Evolutionary conservation across 2,113 vertebrate genomes (phyloP).

Genomic region (Lutjanus erythropterus): DNA sequence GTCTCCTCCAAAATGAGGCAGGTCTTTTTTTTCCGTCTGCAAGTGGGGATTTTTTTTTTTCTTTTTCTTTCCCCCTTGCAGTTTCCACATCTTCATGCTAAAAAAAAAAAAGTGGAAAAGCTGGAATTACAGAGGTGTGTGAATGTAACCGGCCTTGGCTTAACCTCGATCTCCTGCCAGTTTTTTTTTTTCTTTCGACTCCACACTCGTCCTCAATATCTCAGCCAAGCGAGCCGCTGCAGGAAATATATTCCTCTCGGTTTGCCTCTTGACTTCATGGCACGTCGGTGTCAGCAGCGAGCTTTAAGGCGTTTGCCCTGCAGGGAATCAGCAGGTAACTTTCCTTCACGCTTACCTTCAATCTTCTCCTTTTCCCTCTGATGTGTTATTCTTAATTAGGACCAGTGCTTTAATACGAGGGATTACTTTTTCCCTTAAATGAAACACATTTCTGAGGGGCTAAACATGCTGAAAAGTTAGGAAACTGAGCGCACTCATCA

Average conservation of each 20-base stretch:
- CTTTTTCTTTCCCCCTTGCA: not conserved
- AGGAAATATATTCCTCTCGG: slow-evolving; percentile 47
- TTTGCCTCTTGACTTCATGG: slow-evolving; percentile 27
- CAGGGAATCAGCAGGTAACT: slow-evolving; percentile 35
- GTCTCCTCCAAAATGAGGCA: slow-evolving; percentile 6
- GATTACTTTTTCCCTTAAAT: no score
- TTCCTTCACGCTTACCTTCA: not conserved
- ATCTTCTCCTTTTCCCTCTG: not conserved
- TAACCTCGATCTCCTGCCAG: slow-evolving; percentile 33
- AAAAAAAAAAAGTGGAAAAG: slow-evolving; percentile 19
- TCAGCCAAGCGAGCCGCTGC: not conserved
- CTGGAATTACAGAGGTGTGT: slow-evolving; percentile 27
- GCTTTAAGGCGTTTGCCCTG: slow-evolving; percentile 30
- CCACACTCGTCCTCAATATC: slow-evolving; percentile 24
- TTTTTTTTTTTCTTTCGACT: slow-evolving; percentile 27
- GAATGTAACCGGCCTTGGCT: slow-evolving; percentile 29
- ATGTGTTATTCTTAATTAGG: slow-evolving; percentile 1
- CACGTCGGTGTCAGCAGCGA: slow-evolving; percentile 33
- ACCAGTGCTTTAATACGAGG: no score
- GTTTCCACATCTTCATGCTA: slow-evolving; percentile 37
- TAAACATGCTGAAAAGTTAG: no score
- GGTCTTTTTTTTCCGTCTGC: slow-evolving; percentile 30
- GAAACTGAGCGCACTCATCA: no score
- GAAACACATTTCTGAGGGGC: no score
- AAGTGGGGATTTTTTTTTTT: not conserved